Evolutionary conservation across 2,797 vertebrate species (phyloP).

Genomic region (Girardinus metallicus): DNA sequence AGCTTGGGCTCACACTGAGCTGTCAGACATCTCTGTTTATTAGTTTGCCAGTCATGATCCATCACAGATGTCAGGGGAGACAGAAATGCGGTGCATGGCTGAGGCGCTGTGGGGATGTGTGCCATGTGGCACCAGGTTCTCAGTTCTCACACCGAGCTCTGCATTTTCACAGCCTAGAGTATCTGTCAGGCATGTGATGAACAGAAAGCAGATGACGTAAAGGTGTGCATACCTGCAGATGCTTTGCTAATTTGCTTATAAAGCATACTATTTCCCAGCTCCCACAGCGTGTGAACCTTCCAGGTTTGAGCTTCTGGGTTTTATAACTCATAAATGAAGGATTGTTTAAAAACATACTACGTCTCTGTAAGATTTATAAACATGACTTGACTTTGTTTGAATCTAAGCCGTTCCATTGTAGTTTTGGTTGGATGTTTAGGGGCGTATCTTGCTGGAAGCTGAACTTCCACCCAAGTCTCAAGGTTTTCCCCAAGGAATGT

Average conservation of each 20-base stretch:
- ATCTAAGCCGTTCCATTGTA: not conserved
- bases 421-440: not conserved
- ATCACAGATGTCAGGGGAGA: not conserved
- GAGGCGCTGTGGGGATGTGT: not conserved
- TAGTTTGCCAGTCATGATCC: conserved; percentile 11
- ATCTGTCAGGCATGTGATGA: not conserved
- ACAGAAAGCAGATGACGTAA: not conserved
- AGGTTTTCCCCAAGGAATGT: not conserved
- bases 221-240: not conserved
- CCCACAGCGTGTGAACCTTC: not conserved
- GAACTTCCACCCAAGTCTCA: not conserved
- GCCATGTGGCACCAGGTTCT: not conserved
- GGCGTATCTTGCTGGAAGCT: not conserved
- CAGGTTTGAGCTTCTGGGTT: not conserved
- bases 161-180: conserved; percentile 29
- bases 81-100: not conserved
- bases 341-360: not conserved
- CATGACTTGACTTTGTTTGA: not conserved
- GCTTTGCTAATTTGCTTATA: not conserved
- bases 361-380: not conserved
- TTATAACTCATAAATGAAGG: not conserved
- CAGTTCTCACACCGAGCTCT: conserved; percentile 30
- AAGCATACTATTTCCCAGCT: no score
- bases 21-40: not conserved
- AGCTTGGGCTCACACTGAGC: not conserved